Percentiles rank a stretch among this genome's conserved stretches.
Evolutionary conservation across 1,140 invertebrate genomes (phyloP).

Genomic region (Drosophila insularis): DNA sequence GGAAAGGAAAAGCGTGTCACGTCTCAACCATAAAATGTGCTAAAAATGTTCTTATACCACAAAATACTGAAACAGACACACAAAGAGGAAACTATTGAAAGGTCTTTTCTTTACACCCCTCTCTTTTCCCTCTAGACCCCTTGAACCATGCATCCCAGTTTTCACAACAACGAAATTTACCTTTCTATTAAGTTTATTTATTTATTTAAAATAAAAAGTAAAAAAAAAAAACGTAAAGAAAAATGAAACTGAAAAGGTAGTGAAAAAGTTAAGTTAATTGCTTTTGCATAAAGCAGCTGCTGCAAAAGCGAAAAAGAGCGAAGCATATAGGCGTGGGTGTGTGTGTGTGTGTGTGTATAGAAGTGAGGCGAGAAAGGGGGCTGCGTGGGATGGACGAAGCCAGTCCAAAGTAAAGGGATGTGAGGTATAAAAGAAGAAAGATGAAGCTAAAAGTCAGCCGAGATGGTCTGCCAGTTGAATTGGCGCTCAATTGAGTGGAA

Average conservation of each 20-base stretch:
- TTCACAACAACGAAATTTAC: constrained; percentile 34
- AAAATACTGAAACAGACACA: constrained; percentile 20
- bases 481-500: constrained; percentile 70
- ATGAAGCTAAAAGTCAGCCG: constrained; percentile 28
- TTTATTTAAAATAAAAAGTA: too few relatives aligned
- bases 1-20: constrained; percentile 58
- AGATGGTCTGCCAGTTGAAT: constrained; percentile 56
- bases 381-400: too few relatives aligned
- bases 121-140: background rate
- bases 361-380: background rate
- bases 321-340: constrained; percentile 19
- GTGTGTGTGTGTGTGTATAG: too few relatives aligned
- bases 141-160: constrained; percentile 41
- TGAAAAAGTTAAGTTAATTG: constrained; percentile 69
- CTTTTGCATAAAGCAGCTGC: constrained; percentile 61
- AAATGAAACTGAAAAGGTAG: constrained; percentile 32
- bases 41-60: constrained; percentile 36
- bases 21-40: constrained; percentile 69
- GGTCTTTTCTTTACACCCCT: background rate
- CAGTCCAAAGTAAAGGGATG: background rate
- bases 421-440: background rate
- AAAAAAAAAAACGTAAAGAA: constrained; percentile 19
- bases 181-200: constrained; percentile 41
- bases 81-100: constrained; percentile 24
- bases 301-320: constrained; percentile 33